phyloP scores from a whole-genome alignment of 2,113 vertebrate species.

The Hypomesus transpacificus region DNA sequence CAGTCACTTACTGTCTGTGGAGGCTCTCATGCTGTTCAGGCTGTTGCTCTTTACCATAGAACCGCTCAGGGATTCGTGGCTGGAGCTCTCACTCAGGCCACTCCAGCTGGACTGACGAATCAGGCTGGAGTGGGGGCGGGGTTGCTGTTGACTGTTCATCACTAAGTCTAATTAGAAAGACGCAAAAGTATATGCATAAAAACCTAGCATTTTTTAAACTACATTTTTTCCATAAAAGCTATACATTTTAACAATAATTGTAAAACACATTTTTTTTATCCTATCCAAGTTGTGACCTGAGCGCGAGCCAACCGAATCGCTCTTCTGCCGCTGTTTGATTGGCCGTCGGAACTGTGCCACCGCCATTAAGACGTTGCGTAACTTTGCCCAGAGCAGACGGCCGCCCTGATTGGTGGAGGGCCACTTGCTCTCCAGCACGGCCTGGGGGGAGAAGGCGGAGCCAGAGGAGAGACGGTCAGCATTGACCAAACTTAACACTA shows the following conservation, averaged over 20 bases:
- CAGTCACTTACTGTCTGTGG: constrained; percentile 66
- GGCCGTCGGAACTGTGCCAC: constrained; percentile 90
- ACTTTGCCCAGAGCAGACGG: constrained; percentile 89
- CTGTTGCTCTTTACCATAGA: constrained; percentile 84
- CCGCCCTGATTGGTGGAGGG: constrained; percentile 85
- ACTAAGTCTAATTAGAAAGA: constrained; percentile 19
- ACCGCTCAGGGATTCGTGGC: constrained; percentile 66
- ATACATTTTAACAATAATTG: neutral
- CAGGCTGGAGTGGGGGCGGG: constrained; percentile 62
- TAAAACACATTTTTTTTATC: neutral
- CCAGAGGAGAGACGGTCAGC: neutral
- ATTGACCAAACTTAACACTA: neutral
- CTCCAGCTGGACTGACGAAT: constrained; percentile 89
- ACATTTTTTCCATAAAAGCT: neutral
- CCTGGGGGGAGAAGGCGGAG: constrained; percentile 65
- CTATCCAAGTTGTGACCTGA: constrained; percentile 51
- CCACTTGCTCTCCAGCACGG: constrained; percentile 94
- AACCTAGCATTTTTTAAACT: neutral
- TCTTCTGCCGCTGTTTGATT: constrained; percentile 69
- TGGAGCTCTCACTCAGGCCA: constrained; percentile 76
- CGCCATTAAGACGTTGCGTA: constrained; percentile 89
- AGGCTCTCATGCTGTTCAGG: constrained; percentile 73
- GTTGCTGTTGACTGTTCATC: constrained; percentile 36
- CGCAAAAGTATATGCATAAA: neutral
- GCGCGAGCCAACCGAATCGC: constrained; percentile 46